phyloP scores from a whole-genome alignment of 2,113 vertebrate genomes.

The Calyptommatus sinebrachiatus region DNA sequence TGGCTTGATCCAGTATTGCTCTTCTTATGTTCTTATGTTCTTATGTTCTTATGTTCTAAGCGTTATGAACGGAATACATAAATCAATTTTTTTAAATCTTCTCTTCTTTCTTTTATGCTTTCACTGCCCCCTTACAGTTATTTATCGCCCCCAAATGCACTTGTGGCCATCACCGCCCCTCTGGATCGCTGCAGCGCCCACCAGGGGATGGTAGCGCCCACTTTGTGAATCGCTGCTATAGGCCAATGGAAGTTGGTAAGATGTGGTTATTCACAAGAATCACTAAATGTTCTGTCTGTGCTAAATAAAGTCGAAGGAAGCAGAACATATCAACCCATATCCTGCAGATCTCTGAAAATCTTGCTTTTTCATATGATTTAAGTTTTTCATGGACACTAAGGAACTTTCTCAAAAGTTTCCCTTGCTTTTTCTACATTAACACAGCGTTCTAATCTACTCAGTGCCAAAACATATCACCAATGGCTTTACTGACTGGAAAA shows the following conservation, averaged over 20 bases:
- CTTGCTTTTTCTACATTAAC: constrained; percentile 57
- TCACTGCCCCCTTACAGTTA: too few relatives aligned
- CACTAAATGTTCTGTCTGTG: neutral
- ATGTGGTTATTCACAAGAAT: neutral
- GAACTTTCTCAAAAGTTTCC: constrained; percentile 47
- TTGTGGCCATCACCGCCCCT: too few relatives aligned
- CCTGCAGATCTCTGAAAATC: constrained; percentile 26
- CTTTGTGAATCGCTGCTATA: too few relatives aligned
- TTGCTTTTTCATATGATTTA: constrained; percentile 47
- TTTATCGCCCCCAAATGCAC: too few relatives aligned
- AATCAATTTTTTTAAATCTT: too few relatives aligned
- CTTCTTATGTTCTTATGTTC: too few relatives aligned
- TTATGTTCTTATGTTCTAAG: too few relatives aligned
- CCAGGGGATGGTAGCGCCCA: too few relatives aligned
- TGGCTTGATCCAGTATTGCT: too few relatives aligned
- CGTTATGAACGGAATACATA: too few relatives aligned
- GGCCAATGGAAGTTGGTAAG: neutral
- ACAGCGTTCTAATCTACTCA: constrained; percentile 39
- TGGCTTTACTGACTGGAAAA: constrained; percentile 32
- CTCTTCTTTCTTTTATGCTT: too few relatives aligned
- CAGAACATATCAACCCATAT: neutral
- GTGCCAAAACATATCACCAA: constrained; percentile 21
- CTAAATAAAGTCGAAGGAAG: neutral
- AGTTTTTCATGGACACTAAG: constrained; percentile 46
- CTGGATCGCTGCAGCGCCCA: too few relatives aligned